phyloP scores from a whole-genome alignment of 1,140 invertebrate genomes.

The Brachionus calyciflorus region DNA sequence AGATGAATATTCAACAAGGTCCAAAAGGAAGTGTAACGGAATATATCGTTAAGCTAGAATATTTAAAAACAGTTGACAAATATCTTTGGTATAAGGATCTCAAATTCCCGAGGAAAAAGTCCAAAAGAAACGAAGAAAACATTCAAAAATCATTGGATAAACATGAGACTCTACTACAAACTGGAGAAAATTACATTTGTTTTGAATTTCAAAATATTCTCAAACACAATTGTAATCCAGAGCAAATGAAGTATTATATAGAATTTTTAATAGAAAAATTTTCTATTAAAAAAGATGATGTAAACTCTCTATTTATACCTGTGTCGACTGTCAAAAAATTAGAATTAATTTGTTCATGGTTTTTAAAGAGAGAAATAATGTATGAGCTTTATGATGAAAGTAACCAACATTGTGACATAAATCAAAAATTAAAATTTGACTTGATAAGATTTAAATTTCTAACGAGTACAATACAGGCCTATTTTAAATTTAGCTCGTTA shows the following conservation, averaged over 20 bases:
- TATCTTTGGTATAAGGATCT: conserved; percentile 7
- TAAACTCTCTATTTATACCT: neutral
- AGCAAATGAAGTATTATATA: conserved; percentile 27
- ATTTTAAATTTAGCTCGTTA: neutral
- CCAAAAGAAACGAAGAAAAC: neutral
- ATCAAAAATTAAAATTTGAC: conserved; percentile 34
- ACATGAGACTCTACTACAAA: neutral
- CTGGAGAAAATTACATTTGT: conserved; percentile 7
- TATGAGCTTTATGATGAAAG: conserved; percentile 36
- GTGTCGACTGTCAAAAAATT: neutral
- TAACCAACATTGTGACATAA: conserved; percentile 41
- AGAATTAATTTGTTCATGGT: conserved; percentile 28
- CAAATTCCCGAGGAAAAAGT: neutral
- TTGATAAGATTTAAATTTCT: neutral
- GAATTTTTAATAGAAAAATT: conserved; percentile 2
- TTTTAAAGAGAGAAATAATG: conserved; percentile 5
- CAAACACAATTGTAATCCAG: neutral
- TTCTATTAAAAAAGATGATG: neutral
- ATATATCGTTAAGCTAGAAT: conserved; percentile 8
- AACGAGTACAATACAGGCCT: neutral
- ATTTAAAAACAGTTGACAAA: neutral
- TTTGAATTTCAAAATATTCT: conserved; percentile 30
- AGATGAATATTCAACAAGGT: neutral
- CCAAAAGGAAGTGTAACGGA: conserved; percentile 6
- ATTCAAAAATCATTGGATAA: neutral